Percentiles rank a stretch among this genome's conserved stretches.
Evolutionary conservation across 2,113 vertebrate species (phyloP).

Genomic region (Carollia perspicillata): DNA sequence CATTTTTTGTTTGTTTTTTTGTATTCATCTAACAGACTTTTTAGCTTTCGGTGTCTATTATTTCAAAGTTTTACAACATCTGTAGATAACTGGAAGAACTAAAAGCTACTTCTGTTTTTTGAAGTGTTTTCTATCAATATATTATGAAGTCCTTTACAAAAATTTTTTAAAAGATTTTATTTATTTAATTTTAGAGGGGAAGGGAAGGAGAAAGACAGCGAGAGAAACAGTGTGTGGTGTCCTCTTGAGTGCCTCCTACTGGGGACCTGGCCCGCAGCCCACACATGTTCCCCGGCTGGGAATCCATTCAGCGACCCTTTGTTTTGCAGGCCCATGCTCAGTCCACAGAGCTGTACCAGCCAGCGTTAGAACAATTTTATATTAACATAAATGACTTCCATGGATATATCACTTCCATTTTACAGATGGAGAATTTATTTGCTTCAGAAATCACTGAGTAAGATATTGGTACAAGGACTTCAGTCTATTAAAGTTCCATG

Average conservation of each 20-base stretch:
- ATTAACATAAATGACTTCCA: not conserved
- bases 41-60: not conserved
- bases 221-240: no score
- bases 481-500: not conserved
- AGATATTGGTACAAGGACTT: not conserved
- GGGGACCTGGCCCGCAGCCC: no score
- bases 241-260: no score
- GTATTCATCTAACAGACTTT: not conserved
- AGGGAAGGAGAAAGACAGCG: no score
- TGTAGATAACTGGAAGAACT: not conserved
- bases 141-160: not conserved
- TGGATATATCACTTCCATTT: not conserved
- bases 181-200: no score
- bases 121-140: not conserved
- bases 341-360: no score
- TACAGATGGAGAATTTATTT: not conserved
- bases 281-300: no score
- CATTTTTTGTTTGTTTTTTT: not conserved
- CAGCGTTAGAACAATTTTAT: not conserved
- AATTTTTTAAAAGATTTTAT: no score
- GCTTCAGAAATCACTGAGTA: not conserved
- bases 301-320: no score
- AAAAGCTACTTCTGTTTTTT: not conserved
- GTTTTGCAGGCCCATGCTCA: no score
- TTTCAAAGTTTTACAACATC: not conserved